phyloP scores from a whole-genome alignment of 2,888 invertebrate genomes.

The Tortricodes alternella region DNA sequence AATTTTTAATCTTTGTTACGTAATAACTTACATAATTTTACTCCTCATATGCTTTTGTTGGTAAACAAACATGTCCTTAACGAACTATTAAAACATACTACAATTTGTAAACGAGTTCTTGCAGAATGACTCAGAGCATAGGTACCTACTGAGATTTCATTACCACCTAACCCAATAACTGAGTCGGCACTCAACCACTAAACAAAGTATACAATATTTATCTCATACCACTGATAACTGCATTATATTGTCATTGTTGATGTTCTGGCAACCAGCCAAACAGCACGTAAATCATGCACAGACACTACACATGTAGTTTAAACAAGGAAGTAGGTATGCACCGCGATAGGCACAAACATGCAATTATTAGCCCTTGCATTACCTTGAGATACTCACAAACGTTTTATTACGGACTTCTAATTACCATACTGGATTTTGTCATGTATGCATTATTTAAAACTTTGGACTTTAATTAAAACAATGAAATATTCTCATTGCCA shows the following conservation, averaged over 20 bases:
- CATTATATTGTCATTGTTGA: constrained; percentile 40
- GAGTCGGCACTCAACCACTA: constrained; percentile 42
- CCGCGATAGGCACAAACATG: constrained; percentile 10
- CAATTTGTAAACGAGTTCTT: constrained; percentile 8
- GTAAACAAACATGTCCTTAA: constrained; percentile 24
- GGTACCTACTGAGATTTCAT: constrained; percentile 28
- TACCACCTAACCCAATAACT: constrained; percentile 34
- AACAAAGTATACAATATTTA: constrained; percentile 43
- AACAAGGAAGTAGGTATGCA: constrained; percentile 47
- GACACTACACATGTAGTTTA: constrained; percentile 41
- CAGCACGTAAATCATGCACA: constrained; percentile 43
- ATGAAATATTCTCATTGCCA: constrained; percentile 35
- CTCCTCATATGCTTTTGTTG: constrained; percentile 15
- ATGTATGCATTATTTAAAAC: constrained; percentile 44
- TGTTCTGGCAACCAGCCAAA: constrained; percentile 61
- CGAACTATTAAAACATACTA: neutral
- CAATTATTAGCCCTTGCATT: constrained; percentile 48
- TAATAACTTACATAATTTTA: neutral
- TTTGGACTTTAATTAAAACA: constrained; percentile 36
- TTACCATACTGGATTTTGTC: constrained; percentile 45
- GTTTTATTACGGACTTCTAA: constrained; percentile 40
- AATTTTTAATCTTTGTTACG: too few species aligned
- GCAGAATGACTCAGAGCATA: constrained; percentile 26
- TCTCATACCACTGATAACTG: constrained; percentile 39
- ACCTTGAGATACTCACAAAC: constrained; percentile 59